Percentiles rank a stretch among this genome's conserved stretches.
phyloP scores from a whole-genome alignment of 2,113 vertebrate genomes.

The Urocynchramus pylzowi region DNA sequence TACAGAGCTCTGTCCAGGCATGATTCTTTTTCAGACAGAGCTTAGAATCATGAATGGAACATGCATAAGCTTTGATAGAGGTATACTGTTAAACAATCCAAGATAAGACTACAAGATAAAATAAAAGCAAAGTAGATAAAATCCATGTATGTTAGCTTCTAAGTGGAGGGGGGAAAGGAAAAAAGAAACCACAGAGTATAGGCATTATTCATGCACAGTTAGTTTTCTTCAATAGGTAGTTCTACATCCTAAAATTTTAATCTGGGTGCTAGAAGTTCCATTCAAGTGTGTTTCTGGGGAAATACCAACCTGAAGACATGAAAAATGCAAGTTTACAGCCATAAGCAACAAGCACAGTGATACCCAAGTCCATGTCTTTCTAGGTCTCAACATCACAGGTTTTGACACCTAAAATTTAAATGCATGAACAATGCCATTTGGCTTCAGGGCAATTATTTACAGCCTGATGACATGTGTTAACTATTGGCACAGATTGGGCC shows the following conservation, averaged over 20 bases:
- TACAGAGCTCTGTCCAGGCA: not conserved
- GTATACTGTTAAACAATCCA: not conserved
- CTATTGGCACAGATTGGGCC: not conserved
- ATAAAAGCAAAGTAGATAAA: not conserved
- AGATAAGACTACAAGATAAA: not conserved
- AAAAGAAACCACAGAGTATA: not conserved
- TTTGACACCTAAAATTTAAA: not conserved
- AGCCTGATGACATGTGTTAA: not conserved
- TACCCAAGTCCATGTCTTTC: rapidly evolving
- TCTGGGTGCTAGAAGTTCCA: not conserved
- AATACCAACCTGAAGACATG: not conserved
- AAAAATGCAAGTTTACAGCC: not conserved
- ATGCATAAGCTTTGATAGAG: not conserved
- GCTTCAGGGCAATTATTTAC: not conserved
- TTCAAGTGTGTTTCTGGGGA: rapidly evolving
- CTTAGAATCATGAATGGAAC: not conserved
- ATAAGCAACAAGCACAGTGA: not conserved
- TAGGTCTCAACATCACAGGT: not conserved
- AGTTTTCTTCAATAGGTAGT: not conserved
- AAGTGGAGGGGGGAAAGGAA: rapidly evolving
- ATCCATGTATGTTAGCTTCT: not conserved
- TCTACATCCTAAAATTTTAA: not conserved
- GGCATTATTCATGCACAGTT: not conserved
- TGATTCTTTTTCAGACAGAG: not conserved
- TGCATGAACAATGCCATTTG: not conserved